These are phyloP conservation scores for Tipula unca DNA, from an alignment of 2,888 invertebrate species.

Conservation along the genomic window DNA sequence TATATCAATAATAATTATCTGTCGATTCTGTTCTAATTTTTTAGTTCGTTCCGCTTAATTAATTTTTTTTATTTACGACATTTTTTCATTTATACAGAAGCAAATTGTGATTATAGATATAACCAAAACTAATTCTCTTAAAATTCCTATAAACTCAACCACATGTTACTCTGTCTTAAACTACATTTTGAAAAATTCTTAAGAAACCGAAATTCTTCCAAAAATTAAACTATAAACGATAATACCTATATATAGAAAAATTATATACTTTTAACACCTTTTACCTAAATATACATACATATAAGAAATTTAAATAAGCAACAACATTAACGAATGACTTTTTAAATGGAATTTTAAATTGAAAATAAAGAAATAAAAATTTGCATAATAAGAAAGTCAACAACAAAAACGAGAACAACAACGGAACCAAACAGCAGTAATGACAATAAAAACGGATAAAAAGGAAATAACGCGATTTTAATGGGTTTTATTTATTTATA, in stretches of 20 bases:
- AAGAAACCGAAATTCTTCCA: background rate
- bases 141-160: background rate
- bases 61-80: background rate
- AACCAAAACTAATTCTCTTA: background rate
- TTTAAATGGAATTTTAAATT: constrained; percentile 3
- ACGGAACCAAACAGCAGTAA: background rate
- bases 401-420: background rate
- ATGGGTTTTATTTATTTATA: background rate
- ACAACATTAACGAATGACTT: background rate
- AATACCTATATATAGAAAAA: background rate
- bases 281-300: too few species aligned
- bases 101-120: background rate
- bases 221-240: background rate
- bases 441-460: constrained; percentile 3
- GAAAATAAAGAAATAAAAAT: background rate
- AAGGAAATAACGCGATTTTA: constrained; percentile 8
- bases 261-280: background rate
- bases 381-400: background rate
- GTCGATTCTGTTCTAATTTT: too few species aligned
- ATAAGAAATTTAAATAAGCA: background rate
- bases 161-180: background rate
- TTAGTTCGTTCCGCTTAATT: background rate
- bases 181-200: background rate
- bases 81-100: background rate
- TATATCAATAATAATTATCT: too few species aligned